phyloP scores from a whole-genome alignment of 1,140 invertebrate genomes.

The Drosophila chauvacae region DNA sequence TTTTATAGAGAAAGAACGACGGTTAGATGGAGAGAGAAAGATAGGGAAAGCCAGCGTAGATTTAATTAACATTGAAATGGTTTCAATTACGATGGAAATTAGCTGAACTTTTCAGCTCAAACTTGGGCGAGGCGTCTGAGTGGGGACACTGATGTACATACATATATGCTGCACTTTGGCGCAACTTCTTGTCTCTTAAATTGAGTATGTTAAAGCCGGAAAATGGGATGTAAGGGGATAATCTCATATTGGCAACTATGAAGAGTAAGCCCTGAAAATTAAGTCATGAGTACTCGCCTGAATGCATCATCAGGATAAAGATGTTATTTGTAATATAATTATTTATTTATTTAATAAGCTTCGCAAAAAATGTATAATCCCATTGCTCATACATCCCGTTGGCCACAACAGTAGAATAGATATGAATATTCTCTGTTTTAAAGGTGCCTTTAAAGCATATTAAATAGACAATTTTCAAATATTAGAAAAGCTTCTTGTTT shows the following conservation, averaged over 20 bases:
- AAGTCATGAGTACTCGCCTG: constrained; percentile 25
- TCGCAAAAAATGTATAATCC: accelerated
- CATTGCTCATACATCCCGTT: neutral
- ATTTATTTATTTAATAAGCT: neutral
- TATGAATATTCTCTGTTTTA: neutral
- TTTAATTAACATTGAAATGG: constrained; percentile 66
- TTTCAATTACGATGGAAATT: constrained; percentile 58
- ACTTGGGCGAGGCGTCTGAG: constrained; percentile 28
- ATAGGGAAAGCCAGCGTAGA: constrained; percentile 25
- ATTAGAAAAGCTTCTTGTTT: neutral
- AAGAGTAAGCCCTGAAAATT: constrained; percentile 62
- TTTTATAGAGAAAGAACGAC: neutral
- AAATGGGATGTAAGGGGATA: constrained; percentile 33
- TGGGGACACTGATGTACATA: constrained; percentile 22
- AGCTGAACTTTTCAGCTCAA: constrained; percentile 33
- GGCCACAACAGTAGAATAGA: neutral
- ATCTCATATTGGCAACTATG: constrained; percentile 67
- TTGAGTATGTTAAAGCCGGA: constrained; percentile 16
- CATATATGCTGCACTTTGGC: constrained; percentile 21
- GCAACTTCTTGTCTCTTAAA: constrained; percentile 28
- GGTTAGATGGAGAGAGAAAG: constrained; percentile 2
- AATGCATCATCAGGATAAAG: neutral
- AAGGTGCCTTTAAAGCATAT: no score
- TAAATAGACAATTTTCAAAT: neutral
- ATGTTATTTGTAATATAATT: neutral